Evolutionary conservation across 2,113 vertebrate genomes (phyloP).

Genomic region (Eclectus roratus): DNA sequence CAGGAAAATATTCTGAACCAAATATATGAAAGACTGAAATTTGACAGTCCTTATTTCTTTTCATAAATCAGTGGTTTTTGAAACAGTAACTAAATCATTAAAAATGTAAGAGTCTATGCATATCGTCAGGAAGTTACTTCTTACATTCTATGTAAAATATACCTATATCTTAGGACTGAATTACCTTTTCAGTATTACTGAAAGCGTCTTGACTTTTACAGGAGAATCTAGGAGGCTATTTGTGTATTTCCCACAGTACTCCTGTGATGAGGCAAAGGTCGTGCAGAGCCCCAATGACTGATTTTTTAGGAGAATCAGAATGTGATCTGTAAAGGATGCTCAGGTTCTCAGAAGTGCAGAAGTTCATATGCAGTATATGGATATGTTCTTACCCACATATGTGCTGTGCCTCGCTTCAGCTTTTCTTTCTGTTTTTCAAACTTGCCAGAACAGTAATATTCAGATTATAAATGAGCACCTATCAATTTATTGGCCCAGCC

Average conservation of each 20-base stretch:
- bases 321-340: neutral
- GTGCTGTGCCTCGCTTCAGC: neutral
- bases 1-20: neutral
- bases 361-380: neutral
- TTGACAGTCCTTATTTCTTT: neutral
- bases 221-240: neutral
- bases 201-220: neutral
- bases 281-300: neutral
- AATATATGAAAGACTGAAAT: conserved; percentile 2
- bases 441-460: neutral
- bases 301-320: neutral
- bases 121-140: neutral
- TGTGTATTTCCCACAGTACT: neutral
- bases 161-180: neutral
- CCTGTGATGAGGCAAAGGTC: neutral
- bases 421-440: neutral
- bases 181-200: neutral
- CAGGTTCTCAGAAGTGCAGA: neutral
- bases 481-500: neutral
- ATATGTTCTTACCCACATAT: neutral
- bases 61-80: neutral
- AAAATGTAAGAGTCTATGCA: neutral
- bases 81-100: neutral
- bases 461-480: neutral
- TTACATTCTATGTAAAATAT: neutral